Base-by-base conservation (phyloP, 2,888 invertebrate genomes). In the Eristalis tenax region DNA sequence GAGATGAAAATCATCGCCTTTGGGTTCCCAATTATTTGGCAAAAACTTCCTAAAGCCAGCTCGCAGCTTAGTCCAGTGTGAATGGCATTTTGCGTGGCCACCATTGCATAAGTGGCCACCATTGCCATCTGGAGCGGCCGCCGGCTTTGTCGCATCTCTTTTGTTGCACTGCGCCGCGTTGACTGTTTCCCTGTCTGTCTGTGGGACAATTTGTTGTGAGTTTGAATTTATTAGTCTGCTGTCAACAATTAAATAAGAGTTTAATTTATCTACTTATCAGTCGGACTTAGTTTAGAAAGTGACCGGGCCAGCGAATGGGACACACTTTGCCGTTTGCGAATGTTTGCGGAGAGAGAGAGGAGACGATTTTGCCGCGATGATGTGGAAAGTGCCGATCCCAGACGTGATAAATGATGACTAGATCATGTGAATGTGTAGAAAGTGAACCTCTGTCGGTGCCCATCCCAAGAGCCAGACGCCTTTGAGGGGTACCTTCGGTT, bases 221-320 rank as follows among this genome's bases (percentile, higher is more conserved):
- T 10, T n/a, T 23, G 71, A 40, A 73, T 63, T 63, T 63, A 63
- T 73, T 63, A 73, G 22, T 35, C 59, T 18, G n/a, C 26, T 18
- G 43, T n/a, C 8, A 50, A 32, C 63, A 63, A 73, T 63, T 18
- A 50, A 63, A 28, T 61, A 35, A 40, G 26, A 61, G 43, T 43
- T 73, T 73, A 59, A 73, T 73, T 22, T 40, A 63, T 63, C n/a
- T 28, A 40, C 28, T 28, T 26, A 63, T 26, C 32, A 38, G 35
- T 38, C 70, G 23, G 32, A n/a, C 61, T 63, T 28, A 73, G 43
- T 73, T 73, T 73, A 63, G 73, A 73, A 73, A 73, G 73, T 43
- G 71, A 22, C 61, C 59, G 38, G 38, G 23, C 38, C 56, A 59
- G 32, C 22, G 50, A 8, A 50, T 50, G 50, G 50, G 50, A 50